Base-by-base conservation (phyloP, 2,888 invertebrate species). In the Ichneumoninae sp. region DNA sequence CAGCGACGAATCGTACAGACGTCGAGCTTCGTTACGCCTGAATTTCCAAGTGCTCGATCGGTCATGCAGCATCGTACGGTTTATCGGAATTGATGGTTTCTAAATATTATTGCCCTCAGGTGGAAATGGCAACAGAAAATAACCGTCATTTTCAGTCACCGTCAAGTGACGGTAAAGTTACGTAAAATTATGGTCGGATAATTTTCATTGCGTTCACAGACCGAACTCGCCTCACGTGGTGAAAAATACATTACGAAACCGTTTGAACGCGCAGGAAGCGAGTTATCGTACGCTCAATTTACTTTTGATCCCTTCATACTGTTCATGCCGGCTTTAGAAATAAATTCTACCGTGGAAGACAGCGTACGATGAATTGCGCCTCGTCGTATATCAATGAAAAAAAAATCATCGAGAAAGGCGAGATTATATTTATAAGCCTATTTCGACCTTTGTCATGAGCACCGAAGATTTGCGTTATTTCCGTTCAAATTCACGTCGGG, bases 341-440 rank as follows among this genome's bases (percentile, higher is more conserved):
- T 52, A 33, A 52, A 40, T 36, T 8, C n/a, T 6, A 52, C 70
- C 36, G 68, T 52, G 19, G 19, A 10, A 68, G 52, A 33, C 26
- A 75, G 22, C 30, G 2, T 40, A 10, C 10, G 40, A 40, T 3
- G n/a, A 65, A 8, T 30, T n/a, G 8, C 13, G 13, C 52, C 40
- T 26, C 26, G 10, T 6, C 44, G 63, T 36, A 47, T 19, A 75
- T 68, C 60, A 66, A 40, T 63, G 57, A 50, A 52, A 47, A 26
- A 63, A 52, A 30, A 54, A 30, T 76, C 76, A 44, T 81, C 73
- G 73, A 54, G 50, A 76, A 70, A 74, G 26, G 13, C 65, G 63
- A 77, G 81, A 84, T 84, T 84, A 84, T 78, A 84, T 78, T 84
- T 73, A 78, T 81, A 84, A 84, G 81, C 84, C 50, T 77, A 81